Base-by-base conservation (phyloP, 1,140 invertebrate species). In the Heterodera schachtii region DNA sequence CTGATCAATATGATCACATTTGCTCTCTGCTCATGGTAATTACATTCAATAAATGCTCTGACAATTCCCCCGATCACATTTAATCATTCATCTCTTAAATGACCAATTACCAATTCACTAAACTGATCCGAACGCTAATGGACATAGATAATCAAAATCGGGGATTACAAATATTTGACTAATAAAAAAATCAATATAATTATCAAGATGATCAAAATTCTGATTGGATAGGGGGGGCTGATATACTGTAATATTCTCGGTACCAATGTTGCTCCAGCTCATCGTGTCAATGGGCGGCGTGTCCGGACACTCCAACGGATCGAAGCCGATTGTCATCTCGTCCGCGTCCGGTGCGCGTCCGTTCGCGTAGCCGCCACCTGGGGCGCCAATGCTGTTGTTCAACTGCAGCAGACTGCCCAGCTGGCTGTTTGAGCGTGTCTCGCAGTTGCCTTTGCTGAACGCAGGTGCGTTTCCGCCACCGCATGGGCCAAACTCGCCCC, bases 251-350 rank as follows among this genome's bases (percentile, higher is more conserved):
- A 71, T 16, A 16, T 47, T 1, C 31, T 73, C n/a, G 77, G 11
- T 74, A 86, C 85, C 85, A 9, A 80, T 69, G 60, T 82, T 82
- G 80, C 88, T 89, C 88, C 88, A 89, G 82, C 84, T 86, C 64
- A 89, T 84, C 13, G 88, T 90, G 79, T 89, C 88, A 73, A 89
- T 84, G 47, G 88, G 88, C 13, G 88, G 88, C 16, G 88, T 89
- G 75, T 89, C 88, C 46, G 77, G 64, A 41, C 81, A 86, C 46
- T 90, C 88, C 71, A 89, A 77, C 46, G 77, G 66, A 21, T 89
- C 87, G 64, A 78, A 85, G 21, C 77, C 57, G 21, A 78, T 69
- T 19, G 77, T 78, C 69, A n/a, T 19, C 31, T 78, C 77, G 70
- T 78, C 77, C 8, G 70, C 31, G 31, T 71, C 69, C 69, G 31